Conservation (phyloP, 2,797 vertebrate species). For the Galago senegalensis region DNA sequence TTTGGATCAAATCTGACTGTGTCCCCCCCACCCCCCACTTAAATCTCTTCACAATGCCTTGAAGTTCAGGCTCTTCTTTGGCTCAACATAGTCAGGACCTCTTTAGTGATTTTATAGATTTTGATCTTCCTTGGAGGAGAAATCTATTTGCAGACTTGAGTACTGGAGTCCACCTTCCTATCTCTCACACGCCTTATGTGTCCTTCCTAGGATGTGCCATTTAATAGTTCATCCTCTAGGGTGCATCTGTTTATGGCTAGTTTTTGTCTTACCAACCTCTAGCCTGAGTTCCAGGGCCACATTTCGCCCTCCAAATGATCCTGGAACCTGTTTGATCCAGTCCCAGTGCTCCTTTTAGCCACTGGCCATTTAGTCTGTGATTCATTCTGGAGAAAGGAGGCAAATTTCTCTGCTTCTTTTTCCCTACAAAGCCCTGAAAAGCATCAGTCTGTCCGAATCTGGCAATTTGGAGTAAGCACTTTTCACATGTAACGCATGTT, state of each 20-base stretch:
- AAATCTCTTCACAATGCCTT: neutral
- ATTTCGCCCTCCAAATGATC: neutral
- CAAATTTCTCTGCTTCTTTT: neutral
- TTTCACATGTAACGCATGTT: neutral
- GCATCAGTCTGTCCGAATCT: neutral
- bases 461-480: neutral
- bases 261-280: neutral
- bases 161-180: neutral
- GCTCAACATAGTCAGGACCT: neutral
- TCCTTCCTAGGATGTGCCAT: neutral
- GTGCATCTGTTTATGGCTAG: neutral
- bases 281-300: neutral
- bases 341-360: neutral
- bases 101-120: neutral
- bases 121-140: neutral
- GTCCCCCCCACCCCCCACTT: neutral
- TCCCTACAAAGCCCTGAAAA: neutral
- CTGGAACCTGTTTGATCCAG: neutral
- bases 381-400: conserved; percentile 25
- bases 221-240: neutral
- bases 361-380: neutral
- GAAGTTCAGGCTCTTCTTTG: conserved; percentile 22
- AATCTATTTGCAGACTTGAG: conserved; percentile 4
- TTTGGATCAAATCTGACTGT: neutral
- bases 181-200: neutral